Percentiles rank a stretch among this genome's conserved stretches.
These are phyloP conservation scores for Corythaeola cristata DNA, from an alignment of 2,113 vertebrate genomes.

Conservation along the genomic window DNA sequence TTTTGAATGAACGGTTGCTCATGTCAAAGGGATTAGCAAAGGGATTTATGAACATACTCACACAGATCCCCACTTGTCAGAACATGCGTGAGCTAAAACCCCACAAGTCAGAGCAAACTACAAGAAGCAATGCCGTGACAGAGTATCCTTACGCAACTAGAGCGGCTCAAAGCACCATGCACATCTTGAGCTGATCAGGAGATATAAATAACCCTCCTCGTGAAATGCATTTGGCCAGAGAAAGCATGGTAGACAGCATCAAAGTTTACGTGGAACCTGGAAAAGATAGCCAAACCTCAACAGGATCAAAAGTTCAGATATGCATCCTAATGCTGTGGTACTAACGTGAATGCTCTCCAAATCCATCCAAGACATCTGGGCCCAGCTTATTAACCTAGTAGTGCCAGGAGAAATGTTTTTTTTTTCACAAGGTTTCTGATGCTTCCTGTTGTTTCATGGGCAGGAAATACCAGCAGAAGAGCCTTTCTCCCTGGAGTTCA, in stretches of 20 bases:
- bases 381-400: not conserved
- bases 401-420: not conserved
- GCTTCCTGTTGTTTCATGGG: constrained; percentile 13
- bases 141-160: not conserved
- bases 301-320: not conserved
- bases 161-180: not conserved
- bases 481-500: not conserved
- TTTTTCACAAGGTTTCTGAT: not conserved
- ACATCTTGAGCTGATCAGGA: not conserved
- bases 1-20: not conserved
- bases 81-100: not conserved
- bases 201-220: not conserved
- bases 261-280: not conserved
- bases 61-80: not conserved
- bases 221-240: not conserved
- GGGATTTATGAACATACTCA: not conserved
- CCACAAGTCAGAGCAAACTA: not conserved
- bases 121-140: not conserved
- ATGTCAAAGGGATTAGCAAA: not conserved
- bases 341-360: not conserved
- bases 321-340: not conserved
- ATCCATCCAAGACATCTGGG: not conserved
- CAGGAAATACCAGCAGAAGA: constrained; percentile 10
- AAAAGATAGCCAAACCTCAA: not conserved
- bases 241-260: not conserved